Evolutionary conservation across 2,888 invertebrate species (phyloP).

Genomic region (Steinernema scapterisci): DNA sequence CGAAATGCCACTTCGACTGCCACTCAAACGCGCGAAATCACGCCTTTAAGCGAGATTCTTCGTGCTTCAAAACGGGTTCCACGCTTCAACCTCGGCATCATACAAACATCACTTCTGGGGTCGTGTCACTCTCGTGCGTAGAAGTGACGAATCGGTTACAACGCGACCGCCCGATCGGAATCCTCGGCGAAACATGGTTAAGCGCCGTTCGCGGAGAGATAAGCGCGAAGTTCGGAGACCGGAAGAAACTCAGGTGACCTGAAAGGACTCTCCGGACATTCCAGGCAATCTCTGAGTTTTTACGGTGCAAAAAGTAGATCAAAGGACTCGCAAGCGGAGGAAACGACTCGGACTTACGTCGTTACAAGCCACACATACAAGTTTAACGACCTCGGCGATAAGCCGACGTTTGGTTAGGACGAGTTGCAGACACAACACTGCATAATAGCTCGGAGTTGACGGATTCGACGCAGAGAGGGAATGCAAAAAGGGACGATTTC

Average conservation of each 20-base stretch:
- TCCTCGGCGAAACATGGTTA: too few species aligned
- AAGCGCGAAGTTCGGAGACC: too few species aligned
- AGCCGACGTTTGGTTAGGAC: background rate
- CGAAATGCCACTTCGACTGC: background rate
- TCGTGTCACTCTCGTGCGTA: slow-evolving; percentile 2
- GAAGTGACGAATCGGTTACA: background rate
- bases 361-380: slow-evolving; percentile 27
- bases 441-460: too few species aligned
- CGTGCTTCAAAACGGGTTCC: slow-evolving; percentile 8
- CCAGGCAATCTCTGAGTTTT: background rate
- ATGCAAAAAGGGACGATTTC: too few species aligned
- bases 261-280: background rate
- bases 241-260: background rate
- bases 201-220: too few species aligned
- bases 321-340: background rate
- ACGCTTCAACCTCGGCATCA: background rate
- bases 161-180: too few species aligned
- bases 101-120: background rate
- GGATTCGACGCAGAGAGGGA: too few species aligned
- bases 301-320: background rate
- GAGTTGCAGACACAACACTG: background rate
- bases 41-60: background rate
- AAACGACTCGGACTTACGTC: background rate
- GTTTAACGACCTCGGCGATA: slow-evolving; percentile 23
- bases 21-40: background rate